Evolutionary conservation across 2,888 invertebrate species (phyloP), one percentile per base, ranked within the genome.

Genomic region (Uloborus plumipes): DNA sequence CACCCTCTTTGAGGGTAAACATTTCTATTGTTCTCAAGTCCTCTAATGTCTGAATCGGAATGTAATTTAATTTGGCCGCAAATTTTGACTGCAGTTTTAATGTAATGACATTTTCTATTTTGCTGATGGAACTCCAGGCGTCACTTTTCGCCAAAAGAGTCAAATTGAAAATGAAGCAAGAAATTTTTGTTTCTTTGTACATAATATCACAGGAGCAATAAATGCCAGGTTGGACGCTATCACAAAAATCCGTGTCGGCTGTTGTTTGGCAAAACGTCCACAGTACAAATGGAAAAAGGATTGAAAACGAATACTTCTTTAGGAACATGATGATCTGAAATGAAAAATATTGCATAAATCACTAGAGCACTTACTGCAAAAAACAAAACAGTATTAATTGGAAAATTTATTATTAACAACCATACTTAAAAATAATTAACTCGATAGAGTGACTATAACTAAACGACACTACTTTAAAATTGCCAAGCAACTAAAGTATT

Each of bases 1-100:
- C 69, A 7, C 71, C 80, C 55, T 84, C 76, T 58, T 73, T 55
- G 22, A 84, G 39, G 7, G 39, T 49, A 2, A 84, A 49, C 18
- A 20, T 64, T 47, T 67, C 61, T 26, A 84, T 22, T 13, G 58
- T 49, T 14, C 58, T 39, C 59, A 77, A 53, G 2, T 49, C 26
- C 47, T 59, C 50, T 11, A 84, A 53, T 7, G 66, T 55, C 9
- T 81, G 55, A 1, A 15, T 49, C 7, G 84, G 84, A 55, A 84
- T 67, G 65, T 62, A 81, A 11, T 55, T 20, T 11, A 84, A 18
- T 26, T 64, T 58, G 14, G 51, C 15, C 0, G 20, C 49, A 0
- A 64, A 14, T n/a, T 62, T 58, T 26, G 83, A 67, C 13, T 53
- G 26, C 20, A 83, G 47, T 22, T 69, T 77, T 14, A 83, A 7